Evolutionary conservation across 30 jellyfish, hydroid and myxozoan species (phyloP), one percentile per base, ranked within the genome.

Genomic region (Aurelia sp.): DNA sequence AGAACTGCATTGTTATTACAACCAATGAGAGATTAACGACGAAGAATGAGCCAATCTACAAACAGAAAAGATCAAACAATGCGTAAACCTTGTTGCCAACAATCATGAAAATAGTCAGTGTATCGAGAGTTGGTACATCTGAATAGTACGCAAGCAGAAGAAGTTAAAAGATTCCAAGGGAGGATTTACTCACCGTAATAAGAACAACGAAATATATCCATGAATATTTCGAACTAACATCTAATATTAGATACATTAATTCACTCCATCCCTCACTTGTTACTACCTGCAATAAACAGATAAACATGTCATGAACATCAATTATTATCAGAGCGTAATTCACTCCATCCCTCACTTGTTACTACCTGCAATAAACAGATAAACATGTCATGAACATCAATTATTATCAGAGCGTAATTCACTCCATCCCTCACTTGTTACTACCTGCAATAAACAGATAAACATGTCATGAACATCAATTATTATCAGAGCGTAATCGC

Each of bases 251-350:
- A 57, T 92, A 92, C 98, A 92, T 92, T 52, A 92, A 80, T 19
- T 92, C 98, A 76, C 98, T 92, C 98, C 98, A 92, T 8, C 98
- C 98, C 77, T 92, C 98, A 20, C 92, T 68, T 6, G 98, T 92
- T 55, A 92, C 98, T 35, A 92, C 98, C 98, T 92, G 71, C 27
- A 79, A 85, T 10, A 22, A 12, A 69, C 3, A 58, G 33, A 57
- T 47, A 11, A 82, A 51, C 4, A 9, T 4, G 7, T 15, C 33
- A 50, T 11, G n/a, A 30, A 74, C 35, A 50, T 18, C 33, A 27
- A 27, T 27, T n/a, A n/a, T n/a, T n/a, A n/a, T n/a, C n/a, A n/a
- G n/a, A n/a, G n/a, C n/a, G n/a, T 61, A 92, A 84, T 19, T 92
- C 98, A 76, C 98, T 92, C 98, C 98, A 92, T 8, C 98, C 98